A percentile compares a stretch with the other conserved stretches of the same genome.
phyloP scores from a whole-genome alignment of 2,797 vertebrate species.

The Micromesistius poutassou region DNA sequence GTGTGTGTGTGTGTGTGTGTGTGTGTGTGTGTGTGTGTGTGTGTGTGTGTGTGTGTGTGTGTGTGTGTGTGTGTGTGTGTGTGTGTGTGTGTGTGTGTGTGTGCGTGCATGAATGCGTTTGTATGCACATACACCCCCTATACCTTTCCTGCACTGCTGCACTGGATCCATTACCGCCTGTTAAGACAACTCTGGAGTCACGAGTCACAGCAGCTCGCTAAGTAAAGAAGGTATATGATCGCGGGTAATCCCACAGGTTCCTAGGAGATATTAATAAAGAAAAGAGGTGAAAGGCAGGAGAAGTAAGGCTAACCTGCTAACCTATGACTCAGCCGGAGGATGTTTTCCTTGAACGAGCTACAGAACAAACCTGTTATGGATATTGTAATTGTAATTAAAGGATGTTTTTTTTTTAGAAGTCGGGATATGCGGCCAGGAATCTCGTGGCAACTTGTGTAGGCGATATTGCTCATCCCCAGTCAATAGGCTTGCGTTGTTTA shows the following conservation, averaged over 20 bases:
- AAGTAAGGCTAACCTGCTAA: slow-evolving; percentile 62
- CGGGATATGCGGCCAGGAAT: slow-evolving; percentile 7
- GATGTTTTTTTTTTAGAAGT: slow-evolving; percentile 38
- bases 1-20: slow-evolving; percentile 1
- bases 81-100: neutral
- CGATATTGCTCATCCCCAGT: slow-evolving; percentile 11
- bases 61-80: neutral
- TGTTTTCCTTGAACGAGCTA: slow-evolving; percentile 59
- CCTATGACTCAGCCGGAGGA: slow-evolving; percentile 65
- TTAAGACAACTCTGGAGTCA: slow-evolving; percentile 56
- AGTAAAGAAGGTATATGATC: slow-evolving; percentile 56
- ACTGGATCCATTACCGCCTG: slow-evolving; percentile 56
- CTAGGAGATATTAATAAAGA: slow-evolving; percentile 51
- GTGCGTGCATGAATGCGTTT: neutral
- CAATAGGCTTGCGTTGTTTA: neutral
- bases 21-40: no score
- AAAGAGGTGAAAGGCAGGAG: slow-evolving; percentile 62
- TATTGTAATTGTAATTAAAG: slow-evolving; percentile 36
- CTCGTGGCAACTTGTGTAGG: slow-evolving; percentile 3
- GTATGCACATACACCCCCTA: neutral
- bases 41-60: no score
- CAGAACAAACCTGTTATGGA: slow-evolving; percentile 51
- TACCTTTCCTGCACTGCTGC: slow-evolving; percentile 21
- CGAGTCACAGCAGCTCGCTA: slow-evolving; percentile 53
- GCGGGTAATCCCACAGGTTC: slow-evolving; percentile 50